Base-by-base conservation (phyloP, 1,140 invertebrate species). In the Caenorhabditis tropicalis region DNA sequence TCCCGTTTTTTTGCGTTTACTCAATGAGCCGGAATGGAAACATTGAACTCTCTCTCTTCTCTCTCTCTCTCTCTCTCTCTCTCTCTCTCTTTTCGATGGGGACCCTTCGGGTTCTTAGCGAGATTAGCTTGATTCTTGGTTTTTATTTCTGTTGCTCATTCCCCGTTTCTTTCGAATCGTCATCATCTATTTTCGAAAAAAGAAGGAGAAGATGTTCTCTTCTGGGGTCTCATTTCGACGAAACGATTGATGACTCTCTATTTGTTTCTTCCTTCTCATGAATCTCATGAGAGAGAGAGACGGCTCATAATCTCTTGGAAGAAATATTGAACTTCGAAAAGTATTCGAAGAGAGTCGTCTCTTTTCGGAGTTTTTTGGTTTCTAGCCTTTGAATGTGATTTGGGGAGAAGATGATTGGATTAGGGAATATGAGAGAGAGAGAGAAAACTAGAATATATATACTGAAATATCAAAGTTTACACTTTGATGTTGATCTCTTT, bases 51-150 rank as follows among this genome's bases (percentile, higher is more conserved):
- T 24, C n/a, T 21, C 10, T 43, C 65, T 6, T 6, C 58, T n/a
- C n/a, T n/a, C n/a, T n/a, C n/a, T n/a, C n/a, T 31, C 43, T 46
- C 16, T 46, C 16, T 46, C 43, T 12, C 9, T 46, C 43, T 9
- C 43, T 46, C 43, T 9, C 43, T 9, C 29, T 65, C 58, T 36
- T 29, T 43, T 24, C 33, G 65, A 46, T 56, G 53, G 53, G 39
- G 39, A 12, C 5, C 39, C 53, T 21, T 15, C 19, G 12, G 36
- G 65, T 74, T 74, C 65, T 74, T 74, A 74, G 65, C 65, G 65
- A 74, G 65, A 74, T 74, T 74, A 74, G 65, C 65, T 74, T 74
- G 65, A 74, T 74, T 74, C 65, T 43, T 74, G 65, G 36, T 74
- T 74, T 74, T 3, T 39, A 21, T 36, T 6, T 10, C 16, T 5